Evolutionary conservation across 2,113 vertebrate genomes (phyloP).

Genomic region (Solea solea): DNA sequence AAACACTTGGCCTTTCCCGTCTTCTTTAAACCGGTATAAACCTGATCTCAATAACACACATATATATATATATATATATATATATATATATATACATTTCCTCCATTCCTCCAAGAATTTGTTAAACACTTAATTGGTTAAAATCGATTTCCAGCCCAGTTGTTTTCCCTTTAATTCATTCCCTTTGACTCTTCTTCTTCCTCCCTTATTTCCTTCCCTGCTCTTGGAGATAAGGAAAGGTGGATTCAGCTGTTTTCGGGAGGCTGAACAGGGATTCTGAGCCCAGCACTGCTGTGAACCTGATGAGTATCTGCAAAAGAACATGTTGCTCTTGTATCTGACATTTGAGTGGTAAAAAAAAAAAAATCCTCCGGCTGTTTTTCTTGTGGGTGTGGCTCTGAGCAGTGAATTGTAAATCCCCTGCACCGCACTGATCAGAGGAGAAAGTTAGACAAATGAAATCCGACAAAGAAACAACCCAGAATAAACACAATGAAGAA

Average conservation of each 20-base stretch:
- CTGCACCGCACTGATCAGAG: conserved; percentile 10
- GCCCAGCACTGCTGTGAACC: conserved; percentile 15
- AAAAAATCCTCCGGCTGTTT: not conserved
- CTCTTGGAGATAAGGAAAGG: conserved; percentile 23
- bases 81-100: too few relatives aligned
- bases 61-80: too few relatives aligned
- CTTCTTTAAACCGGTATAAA: too few relatives aligned
- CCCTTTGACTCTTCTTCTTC: not conserved
- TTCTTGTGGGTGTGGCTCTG: not conserved
- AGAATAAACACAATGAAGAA: not conserved
- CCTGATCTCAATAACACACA: too few relatives aligned
- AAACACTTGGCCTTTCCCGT: too few relatives aligned
- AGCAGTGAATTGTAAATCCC: not conserved
- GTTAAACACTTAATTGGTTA: too few relatives aligned
- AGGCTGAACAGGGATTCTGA: conserved; percentile 10
- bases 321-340: conserved; percentile 22
- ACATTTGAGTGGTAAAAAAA: not conserved
- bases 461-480: not conserved
- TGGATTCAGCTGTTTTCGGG: conserved; percentile 18
- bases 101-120: too few relatives aligned
- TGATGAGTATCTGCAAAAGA: conserved; percentile 33
- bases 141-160: too few relatives aligned
- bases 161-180: too few relatives aligned
- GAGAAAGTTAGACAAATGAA: not conserved
- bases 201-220: not conserved